Evolutionary conservation across 2,113 vertebrate genomes (phyloP).

Genomic region (Eubucco bourcierii): DNA sequence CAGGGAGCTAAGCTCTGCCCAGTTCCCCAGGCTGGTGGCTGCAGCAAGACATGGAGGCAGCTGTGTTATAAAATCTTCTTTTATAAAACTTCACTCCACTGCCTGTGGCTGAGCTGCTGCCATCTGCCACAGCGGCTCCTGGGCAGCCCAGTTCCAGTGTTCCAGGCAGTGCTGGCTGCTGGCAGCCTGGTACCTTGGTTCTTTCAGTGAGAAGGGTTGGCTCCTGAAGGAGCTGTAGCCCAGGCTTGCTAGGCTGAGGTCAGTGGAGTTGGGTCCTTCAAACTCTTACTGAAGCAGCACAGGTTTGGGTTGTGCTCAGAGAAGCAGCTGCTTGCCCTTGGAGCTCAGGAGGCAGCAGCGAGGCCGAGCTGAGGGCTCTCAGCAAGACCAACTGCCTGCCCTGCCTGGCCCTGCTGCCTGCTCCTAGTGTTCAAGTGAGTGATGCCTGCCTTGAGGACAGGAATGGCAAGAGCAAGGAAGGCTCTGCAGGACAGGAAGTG

Average conservation of each 20-base stretch:
- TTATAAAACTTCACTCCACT: slow-evolving; percentile 1
- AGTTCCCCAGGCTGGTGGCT: too few species aligned
- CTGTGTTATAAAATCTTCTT: slow-evolving; percentile 6
- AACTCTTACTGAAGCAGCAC: neutral
- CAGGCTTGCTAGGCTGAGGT: neutral
- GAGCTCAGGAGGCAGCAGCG: neutral
- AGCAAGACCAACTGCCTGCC: neutral
- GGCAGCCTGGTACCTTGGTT: slow-evolving; percentile 24
- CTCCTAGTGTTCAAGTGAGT: slow-evolving; percentile 12
- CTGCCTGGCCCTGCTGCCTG: neutral
- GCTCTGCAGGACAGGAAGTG: neutral
- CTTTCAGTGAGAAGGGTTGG: too few species aligned
- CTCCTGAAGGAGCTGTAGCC: neutral
- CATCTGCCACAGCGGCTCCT: slow-evolving; percentile 11
- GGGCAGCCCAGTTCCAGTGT: slow-evolving; percentile 55
- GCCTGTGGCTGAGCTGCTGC: slow-evolving; percentile 37
- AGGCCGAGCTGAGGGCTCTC: neutral
- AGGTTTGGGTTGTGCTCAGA: neutral
- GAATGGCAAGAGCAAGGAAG: neutral
- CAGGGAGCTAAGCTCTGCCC: neutral
- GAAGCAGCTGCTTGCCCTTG: neutral
- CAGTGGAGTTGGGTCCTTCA: neutral
- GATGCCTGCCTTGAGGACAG: neutral
- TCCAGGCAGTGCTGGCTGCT: neutral
- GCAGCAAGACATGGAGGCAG: neutral